phyloP scores from a whole-genome alignment of 2,113 vertebrate species.

The Neotoma lepida region DNA sequence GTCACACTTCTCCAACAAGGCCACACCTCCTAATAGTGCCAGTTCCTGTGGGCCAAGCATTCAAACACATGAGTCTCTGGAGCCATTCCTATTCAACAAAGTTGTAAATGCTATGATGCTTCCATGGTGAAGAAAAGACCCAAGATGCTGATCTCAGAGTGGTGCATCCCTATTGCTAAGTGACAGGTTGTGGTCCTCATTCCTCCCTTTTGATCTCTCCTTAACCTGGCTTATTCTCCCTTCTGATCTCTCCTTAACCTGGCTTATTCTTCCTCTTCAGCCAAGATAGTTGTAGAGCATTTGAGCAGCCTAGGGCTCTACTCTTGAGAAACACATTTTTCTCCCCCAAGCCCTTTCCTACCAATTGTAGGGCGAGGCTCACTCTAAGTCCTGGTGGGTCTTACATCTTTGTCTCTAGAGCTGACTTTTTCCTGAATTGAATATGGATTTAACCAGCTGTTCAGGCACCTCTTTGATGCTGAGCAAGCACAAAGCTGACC shows the following conservation, averaged over 20 bases:
- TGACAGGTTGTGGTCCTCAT: background rate
- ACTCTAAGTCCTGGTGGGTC: background rate
- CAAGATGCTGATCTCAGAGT: background rate
- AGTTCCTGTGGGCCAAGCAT: background rate
- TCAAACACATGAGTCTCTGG: background rate
- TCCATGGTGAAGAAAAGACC: background rate
- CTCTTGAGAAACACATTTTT: conserved; percentile 1
- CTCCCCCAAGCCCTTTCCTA: background rate
- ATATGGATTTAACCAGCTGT: background rate
- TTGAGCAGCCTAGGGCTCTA: background rate
- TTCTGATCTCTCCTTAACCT: background rate
- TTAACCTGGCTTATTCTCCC: background rate
- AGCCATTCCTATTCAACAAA: background rate
- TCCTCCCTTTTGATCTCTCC: background rate
- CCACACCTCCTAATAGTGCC: background rate
- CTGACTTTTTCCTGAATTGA: background rate
- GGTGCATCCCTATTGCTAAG: background rate
- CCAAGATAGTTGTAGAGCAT: background rate
- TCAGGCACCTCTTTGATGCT: background rate
- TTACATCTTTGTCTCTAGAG: background rate
- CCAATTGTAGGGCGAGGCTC: background rate
- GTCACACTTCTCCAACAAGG: background rate
- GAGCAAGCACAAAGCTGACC: background rate
- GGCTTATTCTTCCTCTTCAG: background rate
- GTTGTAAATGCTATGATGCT: background rate